Base-by-base conservation (phyloP, 1,140 invertebrate species). In the Cydia strobilella region DNA sequence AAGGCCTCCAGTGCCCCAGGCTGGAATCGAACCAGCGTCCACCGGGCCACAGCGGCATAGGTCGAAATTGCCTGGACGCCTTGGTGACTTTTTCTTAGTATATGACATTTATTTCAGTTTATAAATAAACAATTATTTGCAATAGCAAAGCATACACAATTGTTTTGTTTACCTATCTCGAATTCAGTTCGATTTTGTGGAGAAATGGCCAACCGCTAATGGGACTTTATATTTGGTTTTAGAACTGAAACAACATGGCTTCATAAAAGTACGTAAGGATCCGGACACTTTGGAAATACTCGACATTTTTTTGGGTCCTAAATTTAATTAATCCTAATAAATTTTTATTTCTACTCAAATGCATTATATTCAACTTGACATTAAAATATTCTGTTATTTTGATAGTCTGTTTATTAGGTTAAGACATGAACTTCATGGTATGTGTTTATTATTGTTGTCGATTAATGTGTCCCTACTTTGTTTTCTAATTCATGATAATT, bases 211-310 rank as follows among this genome's bases (percentile, higher is more conserved):
- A 18, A 51, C 6, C 3, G 20, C 3, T 54, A 54, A 73, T 48
- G 45, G 45, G 13, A 59, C 9, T 66, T 66, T 65, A 59, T 54
- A 25, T 66, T 74, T 76, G 75, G 65, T 89, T 87, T 78, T 84
- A 91, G 89, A 89, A 73, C 71, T 91, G 6, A 88, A 87, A 75
- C 85, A 89, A 66, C 86, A 90, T 72, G 80, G 81, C 6, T 89
- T 91, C 23, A 86, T 91, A 10, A 77, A 63, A 0, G 72, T 91
- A 10, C 54, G 23, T 9, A 91, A 91, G 76, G 77, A 86, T 77
- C 77, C 80, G 7, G 73, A 77, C 12, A 86, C 86, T 1, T 76
- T 86, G 6, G 86, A 85, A 79, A 87, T 91, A 76, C 69, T 12
- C 10, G 80, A 89, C 35, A 85, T 91, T 20, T 74, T 63, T 2